These are phyloP conservation scores for Tetragnatha versicolor DNA, from an alignment of 1,140 invertebrate species.

Conservation along the genomic window DNA sequence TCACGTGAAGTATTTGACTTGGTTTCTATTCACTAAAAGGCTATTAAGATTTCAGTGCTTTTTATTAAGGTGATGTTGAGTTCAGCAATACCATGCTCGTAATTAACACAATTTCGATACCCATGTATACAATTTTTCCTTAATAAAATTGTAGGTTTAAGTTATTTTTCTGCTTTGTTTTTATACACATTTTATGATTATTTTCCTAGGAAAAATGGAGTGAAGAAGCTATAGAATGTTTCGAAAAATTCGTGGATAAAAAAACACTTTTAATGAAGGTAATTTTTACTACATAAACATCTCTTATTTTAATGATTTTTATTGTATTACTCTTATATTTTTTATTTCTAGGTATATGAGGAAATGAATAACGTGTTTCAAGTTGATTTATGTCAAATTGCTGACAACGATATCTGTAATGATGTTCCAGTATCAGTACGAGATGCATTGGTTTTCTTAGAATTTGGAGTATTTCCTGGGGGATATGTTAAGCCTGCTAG, in stretches of 20 bases:
- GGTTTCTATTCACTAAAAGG: no score
- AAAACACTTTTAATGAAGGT: conserved; percentile 37
- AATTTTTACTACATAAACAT: neutral
- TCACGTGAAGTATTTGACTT: no score
- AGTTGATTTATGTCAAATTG: conserved; percentile 61
- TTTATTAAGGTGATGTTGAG: no score
- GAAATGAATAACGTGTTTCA: conserved; percentile 58
- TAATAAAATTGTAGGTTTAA: no score
- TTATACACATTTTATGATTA: neutral
- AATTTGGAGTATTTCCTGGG: conserved; percentile 24
- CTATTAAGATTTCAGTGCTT: no score
- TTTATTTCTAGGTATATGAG: conserved; percentile 55
- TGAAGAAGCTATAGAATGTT: conserved; percentile 4
- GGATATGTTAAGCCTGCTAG: neutral
- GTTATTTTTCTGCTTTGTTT: no score
- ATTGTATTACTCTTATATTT: neutral
- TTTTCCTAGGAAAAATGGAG: conserved; percentile 30
- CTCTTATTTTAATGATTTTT: neutral
- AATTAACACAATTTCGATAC: no score
- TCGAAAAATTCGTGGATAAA: conserved; percentile 23
- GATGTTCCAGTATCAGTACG: conserved; percentile 63
- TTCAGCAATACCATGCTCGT: no score
- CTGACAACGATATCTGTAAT: conserved; percentile 58
- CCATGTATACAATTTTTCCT: no score
- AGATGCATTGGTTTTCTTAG: conserved; percentile 59